Conservation (phyloP, 2,797 vertebrate species). For the Aeoliscus strigatus region DNA sequence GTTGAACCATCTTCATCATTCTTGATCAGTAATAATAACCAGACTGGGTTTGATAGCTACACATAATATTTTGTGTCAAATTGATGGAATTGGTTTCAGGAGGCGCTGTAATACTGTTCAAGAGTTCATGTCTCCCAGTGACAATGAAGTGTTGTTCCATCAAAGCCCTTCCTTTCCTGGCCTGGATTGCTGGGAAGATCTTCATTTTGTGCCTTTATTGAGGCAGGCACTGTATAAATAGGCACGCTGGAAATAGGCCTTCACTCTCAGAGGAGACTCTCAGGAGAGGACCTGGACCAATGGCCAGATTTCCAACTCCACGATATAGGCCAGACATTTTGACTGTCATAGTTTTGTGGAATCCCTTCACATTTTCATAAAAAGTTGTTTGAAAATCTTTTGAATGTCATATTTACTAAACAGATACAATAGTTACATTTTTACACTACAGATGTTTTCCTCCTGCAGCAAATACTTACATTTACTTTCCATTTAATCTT, state of each 20-base stretch:
- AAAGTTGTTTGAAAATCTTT: no score
- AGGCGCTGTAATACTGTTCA: no score
- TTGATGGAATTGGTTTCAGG: constrained; percentile 7
- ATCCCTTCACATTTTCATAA: constrained; percentile 43
- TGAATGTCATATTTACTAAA: no score
- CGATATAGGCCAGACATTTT: constrained; percentile 62
- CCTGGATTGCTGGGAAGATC: constrained; percentile 66
- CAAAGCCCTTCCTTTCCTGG: constrained; percentile 36
- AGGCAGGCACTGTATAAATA: constrained; percentile 69
- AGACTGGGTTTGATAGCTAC: no score
- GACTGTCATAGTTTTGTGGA: constrained; percentile 42
- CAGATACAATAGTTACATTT: no score
- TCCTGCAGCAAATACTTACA: constrained; percentile 39
- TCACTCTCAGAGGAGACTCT: constrained; percentile 67
- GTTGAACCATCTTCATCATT: no score
- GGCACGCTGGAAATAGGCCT: constrained; percentile 70
- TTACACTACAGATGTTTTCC: constrained; percentile 5
- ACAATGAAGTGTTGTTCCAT: constrained; percentile 29
- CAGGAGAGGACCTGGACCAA: constrained; percentile 61
- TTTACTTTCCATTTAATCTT: constrained; percentile 33
- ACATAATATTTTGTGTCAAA: no score
- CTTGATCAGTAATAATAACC: no score
- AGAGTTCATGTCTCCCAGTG: background rate
- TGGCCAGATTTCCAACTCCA: constrained; percentile 54
- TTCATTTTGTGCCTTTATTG: constrained; percentile 59